These are phyloP conservation scores for Eupithecia centaureata DNA, from an alignment of 2,888 invertebrate species.

Conservation along the genomic window DNA sequence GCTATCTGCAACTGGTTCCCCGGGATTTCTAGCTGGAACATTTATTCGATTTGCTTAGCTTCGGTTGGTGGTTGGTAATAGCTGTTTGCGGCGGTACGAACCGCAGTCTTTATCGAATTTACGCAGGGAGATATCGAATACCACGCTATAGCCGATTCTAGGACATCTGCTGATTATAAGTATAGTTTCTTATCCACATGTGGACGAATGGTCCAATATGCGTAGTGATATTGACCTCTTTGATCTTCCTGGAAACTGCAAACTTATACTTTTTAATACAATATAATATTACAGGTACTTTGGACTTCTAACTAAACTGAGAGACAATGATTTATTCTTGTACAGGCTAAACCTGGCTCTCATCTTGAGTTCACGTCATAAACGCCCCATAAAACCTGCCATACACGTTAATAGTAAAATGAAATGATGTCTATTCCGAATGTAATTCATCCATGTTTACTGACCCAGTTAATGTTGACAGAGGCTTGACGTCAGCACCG, in stretches of 20 bases:
- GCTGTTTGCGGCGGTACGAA: not conserved
- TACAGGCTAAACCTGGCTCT: conserved; percentile 11
- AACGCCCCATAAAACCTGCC: conserved; percentile 29
- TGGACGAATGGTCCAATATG: not conserved
- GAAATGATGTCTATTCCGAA: conserved; percentile 64
- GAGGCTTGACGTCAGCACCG: conserved; percentile 73
- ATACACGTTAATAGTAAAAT: conserved; percentile 53
- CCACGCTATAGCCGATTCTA: not conserved
- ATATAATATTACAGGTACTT: too few species aligned
- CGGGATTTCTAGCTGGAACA: conserved; percentile 28
- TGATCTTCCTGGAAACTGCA: not conserved
- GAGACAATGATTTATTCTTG: not conserved
- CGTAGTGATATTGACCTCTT: not conserved
- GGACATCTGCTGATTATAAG: not conserved
- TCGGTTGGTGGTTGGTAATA: not conserved
- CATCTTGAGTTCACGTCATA: conserved; percentile 23
- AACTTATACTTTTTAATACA: too few species aligned
- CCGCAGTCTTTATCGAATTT: conserved; percentile 1
- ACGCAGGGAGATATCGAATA: not conserved
- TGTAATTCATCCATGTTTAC: conserved; percentile 75
- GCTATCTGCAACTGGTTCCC: conserved; percentile 49
- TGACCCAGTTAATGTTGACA: conserved; percentile 80
- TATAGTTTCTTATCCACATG: not conserved
- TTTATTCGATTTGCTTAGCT: conserved; percentile 15
- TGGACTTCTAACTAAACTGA: not conserved